Conservation (phyloP, 2,888 invertebrate genomes). For the Eupithecia inturbata region DNA sequence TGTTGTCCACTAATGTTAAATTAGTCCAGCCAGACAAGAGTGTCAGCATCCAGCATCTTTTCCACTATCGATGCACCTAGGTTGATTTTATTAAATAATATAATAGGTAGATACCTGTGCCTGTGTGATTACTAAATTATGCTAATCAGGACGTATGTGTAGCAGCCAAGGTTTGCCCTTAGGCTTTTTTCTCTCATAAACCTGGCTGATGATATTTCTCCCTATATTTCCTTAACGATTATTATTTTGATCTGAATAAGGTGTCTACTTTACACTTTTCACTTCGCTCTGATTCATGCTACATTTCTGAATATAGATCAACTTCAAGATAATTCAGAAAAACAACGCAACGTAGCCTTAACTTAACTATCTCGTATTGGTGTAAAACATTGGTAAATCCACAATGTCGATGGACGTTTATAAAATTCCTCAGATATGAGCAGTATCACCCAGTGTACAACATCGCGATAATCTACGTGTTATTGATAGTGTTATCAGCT, state of each 20-base stretch:
- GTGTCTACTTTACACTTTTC: background rate
- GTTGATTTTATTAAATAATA: background rate
- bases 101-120: too few relatives aligned
- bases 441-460: background rate
- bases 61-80: background rate
- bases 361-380: background rate
- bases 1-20: too few relatives aligned
- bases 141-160: too few relatives aligned
- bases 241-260: background rate
- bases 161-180: too few relatives aligned
- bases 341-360: background rate
- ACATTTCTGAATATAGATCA: background rate
- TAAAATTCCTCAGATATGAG: constrained; percentile 11
- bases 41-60: background rate
- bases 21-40: background rate
- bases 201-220: background rate
- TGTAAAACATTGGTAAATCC: background rate
- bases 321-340: background rate
- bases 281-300: background rate
- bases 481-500: constrained; percentile 13
- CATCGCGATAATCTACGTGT: background rate
- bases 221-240: background rate
- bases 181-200: too few relatives aligned
- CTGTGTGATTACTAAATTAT: too few relatives aligned
- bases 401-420: background rate